These are phyloP conservation scores for Tenthredo amoena DNA, from an alignment of 2,888 invertebrate genomes.

Conservation along the genomic window DNA sequence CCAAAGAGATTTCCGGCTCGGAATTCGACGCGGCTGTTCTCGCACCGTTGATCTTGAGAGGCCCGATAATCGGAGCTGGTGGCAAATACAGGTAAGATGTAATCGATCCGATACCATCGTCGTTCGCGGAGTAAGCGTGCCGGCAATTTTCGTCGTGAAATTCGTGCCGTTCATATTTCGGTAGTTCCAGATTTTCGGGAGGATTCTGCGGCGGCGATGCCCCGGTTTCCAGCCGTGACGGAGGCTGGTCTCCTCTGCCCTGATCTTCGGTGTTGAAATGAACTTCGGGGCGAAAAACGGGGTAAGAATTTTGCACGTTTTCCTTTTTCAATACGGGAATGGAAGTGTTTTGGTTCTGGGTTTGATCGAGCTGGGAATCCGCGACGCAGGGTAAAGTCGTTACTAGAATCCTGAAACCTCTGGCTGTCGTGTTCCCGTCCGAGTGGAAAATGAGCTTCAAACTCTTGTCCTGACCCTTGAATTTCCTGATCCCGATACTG, in stretches of 20 bases:
- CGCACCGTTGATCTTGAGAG: constrained; percentile 4
- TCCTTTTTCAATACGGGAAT: constrained; percentile 32
- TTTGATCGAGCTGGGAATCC: constrained; percentile 49
- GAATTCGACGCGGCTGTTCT: neutral
- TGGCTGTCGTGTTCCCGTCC: constrained; percentile 69
- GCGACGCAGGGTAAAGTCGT: constrained; percentile 78
- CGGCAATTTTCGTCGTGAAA: constrained; percentile 41
- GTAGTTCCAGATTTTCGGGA: constrained; percentile 32
- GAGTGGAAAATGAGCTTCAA: constrained; percentile 79
- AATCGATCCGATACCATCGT: constrained; percentile 20
- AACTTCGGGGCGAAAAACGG: constrained; percentile 57
- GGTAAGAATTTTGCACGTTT: constrained; percentile 54
- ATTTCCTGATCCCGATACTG: constrained; percentile 78
- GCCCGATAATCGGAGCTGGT: neutral
- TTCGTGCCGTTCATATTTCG: constrained; percentile 32
- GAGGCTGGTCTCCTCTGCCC: constrained; percentile 41
- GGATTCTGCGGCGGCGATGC: neutral
- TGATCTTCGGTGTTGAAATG: constrained; percentile 54
- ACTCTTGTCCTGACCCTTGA: constrained; percentile 78
- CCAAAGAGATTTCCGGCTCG: neutral
- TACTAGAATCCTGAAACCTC: constrained; percentile 80
- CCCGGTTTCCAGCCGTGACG: constrained; percentile 1
- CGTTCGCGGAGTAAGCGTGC: neutral
- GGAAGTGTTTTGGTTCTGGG: constrained; percentile 47
- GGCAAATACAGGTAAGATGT: constrained; percentile 51